Evolutionary conservation across 1,140 invertebrate genomes (phyloP).

Genomic region (Charaxes varanes): DNA sequence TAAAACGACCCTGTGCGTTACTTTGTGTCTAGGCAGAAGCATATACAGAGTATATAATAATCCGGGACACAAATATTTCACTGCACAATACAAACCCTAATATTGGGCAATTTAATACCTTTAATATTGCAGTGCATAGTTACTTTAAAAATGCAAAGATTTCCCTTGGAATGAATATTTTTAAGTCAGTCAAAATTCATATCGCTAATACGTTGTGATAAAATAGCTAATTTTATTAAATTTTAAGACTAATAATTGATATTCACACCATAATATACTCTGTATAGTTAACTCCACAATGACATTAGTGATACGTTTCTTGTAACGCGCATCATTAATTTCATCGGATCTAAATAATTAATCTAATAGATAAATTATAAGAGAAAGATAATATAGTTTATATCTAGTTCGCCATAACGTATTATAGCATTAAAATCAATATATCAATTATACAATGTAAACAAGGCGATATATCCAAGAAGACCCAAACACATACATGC

Average conservation of each 20-base stretch:
- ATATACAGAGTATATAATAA: slow-evolving; percentile 20
- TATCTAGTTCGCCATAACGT: too few relatives aligned
- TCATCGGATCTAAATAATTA: too few relatives aligned
- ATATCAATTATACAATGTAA: too few relatives aligned
- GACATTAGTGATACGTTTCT: slow-evolving; percentile 10
- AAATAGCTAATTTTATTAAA: slow-evolving; percentile 24
- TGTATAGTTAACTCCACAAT: slow-evolving; percentile 24
- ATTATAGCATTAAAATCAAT: too few relatives aligned
- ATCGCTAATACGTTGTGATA: slow-evolving; percentile 27
- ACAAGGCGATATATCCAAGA: too few relatives aligned
- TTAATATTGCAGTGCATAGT: slow-evolving; percentile 11
- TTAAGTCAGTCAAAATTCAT: slow-evolving; percentile 44
- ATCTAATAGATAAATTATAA: too few relatives aligned
- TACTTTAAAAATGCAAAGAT: slow-evolving; percentile 35
- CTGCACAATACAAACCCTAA: slow-evolving; percentile 6
- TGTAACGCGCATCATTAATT: slow-evolving; percentile 8
- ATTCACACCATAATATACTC: slow-evolving; percentile 26
- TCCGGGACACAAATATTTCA: slow-evolving; percentile 3
- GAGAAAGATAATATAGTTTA: too few relatives aligned
- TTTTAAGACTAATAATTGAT: slow-evolving; percentile 23
- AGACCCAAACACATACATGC: too few relatives aligned
- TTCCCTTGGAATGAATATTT: slow-evolving; percentile 46
- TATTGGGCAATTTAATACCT: not conserved
- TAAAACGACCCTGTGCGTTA: slow-evolving; percentile 16
- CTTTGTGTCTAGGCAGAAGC: slow-evolving; percentile 19